Evolutionary conservation across 2,113 vertebrate species (phyloP).

Genomic region (Ariopsis seemanni): DNA sequence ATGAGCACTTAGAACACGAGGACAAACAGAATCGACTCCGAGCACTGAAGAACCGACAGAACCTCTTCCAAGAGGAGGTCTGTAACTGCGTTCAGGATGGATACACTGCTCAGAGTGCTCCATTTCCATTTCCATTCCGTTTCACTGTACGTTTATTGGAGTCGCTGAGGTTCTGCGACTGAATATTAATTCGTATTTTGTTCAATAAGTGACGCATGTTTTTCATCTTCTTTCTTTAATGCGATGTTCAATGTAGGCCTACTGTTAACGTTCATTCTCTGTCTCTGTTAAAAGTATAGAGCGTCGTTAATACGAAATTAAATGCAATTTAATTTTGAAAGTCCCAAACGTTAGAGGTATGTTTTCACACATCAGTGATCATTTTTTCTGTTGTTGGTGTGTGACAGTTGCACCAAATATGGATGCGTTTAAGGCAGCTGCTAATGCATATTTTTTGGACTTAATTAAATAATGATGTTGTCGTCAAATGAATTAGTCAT

Average conservation of each 20-base stretch:
- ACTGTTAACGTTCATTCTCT: not conserved
- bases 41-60: conserved; percentile 93
- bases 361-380: not conserved
- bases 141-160: not conserved
- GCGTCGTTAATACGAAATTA: not conserved
- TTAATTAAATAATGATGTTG: too few species aligned
- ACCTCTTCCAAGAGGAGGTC: conserved; percentile 95
- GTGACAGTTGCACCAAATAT: too few species aligned
- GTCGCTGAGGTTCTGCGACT: not conserved
- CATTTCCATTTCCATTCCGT: not conserved
- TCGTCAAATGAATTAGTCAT: too few species aligned
- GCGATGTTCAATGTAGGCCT: not conserved
- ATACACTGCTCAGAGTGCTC: not conserved
- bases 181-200: not conserved
- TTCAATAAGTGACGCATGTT: not conserved
- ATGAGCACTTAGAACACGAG: conserved; percentile 91
- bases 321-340: not conserved
- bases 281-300: not conserved
- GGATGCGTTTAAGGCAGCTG: too few species aligned
- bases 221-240: not conserved
- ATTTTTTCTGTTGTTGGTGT: not conserved
- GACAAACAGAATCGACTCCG: conserved; percentile 92
- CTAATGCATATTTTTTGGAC: too few species aligned
- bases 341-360: not conserved
- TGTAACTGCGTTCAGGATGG: not conserved